Evolutionary conservation across 2,888 invertebrate species (phyloP), one percentile per base, ranked within the genome.

Genomic region (Drosophila tripunctata): DNA sequence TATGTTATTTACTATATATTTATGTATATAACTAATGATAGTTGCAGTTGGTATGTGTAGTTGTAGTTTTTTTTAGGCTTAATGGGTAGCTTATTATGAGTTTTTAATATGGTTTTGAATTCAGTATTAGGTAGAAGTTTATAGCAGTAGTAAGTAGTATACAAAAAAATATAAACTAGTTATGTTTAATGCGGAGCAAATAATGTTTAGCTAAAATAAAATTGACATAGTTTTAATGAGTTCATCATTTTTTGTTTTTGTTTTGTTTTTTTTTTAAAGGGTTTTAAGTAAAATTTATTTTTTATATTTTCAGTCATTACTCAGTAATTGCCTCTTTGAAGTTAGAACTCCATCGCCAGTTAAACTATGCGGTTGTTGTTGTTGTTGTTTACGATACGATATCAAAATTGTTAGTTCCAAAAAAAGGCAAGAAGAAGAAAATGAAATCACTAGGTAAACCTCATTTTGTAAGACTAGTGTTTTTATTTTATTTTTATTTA

Each of bases 281-380:
- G 48, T 41, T 68, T 75, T 64, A 62, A 54, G 67, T 72, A 63
- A 56, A 56, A 51, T 57, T 68, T 36, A 51, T 48, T 62, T 57
- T 14, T 56, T 52, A 75, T 73, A 67, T 83, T 80, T 79, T 75
- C 84, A 86, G 83, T 84, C 83, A 91, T 92, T 92, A 92, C 91
- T 92, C 94, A 94, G 96, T 95, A 93, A 97, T 96, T 93, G 96
- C 96, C 94, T 97, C 96, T 95, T 95, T 96, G 97, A 97, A 97
- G 96, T 97, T 95, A 93, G 96, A 94, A 95, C 97, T 97, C 95
- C 96, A 95, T 94, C 96, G 96, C 97, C 97, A 97, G 94, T 96
- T 96, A 94, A 95, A 96, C 96, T 96, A 90, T 86, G 77, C 82
- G 70, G 78, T 76, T 69, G 75, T 82, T 52, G 76, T 86, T 67